Evolutionary conservation across 2,888 invertebrate species (phyloP).

Genomic region (Oscheius sp.): DNA sequence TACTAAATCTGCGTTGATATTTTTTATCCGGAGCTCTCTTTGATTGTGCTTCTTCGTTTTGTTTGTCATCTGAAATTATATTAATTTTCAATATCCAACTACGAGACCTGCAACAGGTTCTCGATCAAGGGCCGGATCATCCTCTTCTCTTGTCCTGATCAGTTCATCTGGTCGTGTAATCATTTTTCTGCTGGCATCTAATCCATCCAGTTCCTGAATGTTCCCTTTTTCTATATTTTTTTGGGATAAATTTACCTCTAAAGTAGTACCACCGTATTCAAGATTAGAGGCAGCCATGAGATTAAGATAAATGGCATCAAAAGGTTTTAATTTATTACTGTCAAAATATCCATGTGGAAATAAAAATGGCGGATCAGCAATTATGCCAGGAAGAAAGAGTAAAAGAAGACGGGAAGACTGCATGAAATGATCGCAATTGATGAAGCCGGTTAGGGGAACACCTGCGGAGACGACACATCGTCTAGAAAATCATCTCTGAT

Average conservation of each 20-base stretch:
- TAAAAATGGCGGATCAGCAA: slow-evolving; percentile 44
- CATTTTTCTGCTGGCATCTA: slow-evolving; percentile 48
- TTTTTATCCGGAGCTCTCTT: not conserved
- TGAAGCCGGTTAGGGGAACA: slow-evolving; percentile 32
- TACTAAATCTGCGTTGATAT: slow-evolving; percentile 8
- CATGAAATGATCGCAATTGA: not conserved
- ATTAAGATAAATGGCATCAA: slow-evolving; percentile 62
- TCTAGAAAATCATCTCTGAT: no score
- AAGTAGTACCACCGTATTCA: slow-evolving; percentile 59
- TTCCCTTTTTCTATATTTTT: not conserved
- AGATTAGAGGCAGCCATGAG: slow-evolving; percentile 62
- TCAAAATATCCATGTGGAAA: slow-evolving; percentile 66
- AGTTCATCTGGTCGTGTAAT: slow-evolving; percentile 48
- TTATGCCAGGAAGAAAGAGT: slow-evolving; percentile 9
- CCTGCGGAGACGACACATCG: slow-evolving; percentile 12
- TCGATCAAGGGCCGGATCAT: slow-evolving; percentile 45
- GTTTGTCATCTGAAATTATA: not conserved
- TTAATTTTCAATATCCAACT: not conserved
- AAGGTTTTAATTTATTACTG: slow-evolving; percentile 56
- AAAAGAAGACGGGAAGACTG: slow-evolving; percentile 6
- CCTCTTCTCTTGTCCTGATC: slow-evolving; percentile 46
- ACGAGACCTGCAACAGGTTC: slow-evolving; percentile 18
- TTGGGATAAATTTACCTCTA: slow-evolving; percentile 42
- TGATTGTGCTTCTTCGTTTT: not conserved
- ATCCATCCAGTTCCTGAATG: slow-evolving; percentile 51